Evolutionary conservation across 1,140 invertebrate species (phyloP).

Genomic region (Augochlora pura): DNA sequence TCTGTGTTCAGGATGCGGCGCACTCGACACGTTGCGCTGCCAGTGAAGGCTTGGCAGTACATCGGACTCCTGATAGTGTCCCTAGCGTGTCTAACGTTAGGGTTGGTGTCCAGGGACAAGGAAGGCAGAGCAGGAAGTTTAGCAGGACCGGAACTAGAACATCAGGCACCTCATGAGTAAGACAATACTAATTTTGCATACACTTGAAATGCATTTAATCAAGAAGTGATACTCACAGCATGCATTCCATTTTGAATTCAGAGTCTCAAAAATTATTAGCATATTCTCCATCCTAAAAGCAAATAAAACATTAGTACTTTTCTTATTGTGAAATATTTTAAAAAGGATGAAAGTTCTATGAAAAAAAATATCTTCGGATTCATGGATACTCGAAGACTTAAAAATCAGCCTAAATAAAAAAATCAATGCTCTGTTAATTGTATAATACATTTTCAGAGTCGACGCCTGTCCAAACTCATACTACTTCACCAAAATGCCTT

Average conservation of each 20-base stretch:
- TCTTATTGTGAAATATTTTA: no score
- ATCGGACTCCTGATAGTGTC: conserved; percentile 74
- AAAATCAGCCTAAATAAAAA: no score
- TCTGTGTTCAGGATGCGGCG: conserved; percentile 64
- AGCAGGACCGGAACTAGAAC: conserved; percentile 72
- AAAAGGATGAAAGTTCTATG: no score
- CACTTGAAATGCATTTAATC: no score
- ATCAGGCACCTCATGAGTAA: conserved; percentile 74
- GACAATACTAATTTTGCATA: background rate
- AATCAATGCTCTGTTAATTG: background rate
- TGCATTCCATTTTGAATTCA: background rate
- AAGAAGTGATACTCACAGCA: no score
- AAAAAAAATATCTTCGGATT: no score
- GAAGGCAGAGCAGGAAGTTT: conserved; percentile 74
- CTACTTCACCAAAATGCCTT: conserved; percentile 46
- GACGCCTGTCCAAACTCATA: conserved; percentile 71
- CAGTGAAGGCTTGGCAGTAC: conserved; percentile 75
- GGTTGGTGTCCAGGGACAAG: conserved; percentile 72
- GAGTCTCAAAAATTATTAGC: background rate
- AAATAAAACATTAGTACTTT: no score
- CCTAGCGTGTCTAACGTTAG: conserved; percentile 73
- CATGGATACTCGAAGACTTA: no score
- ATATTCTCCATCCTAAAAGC: background rate
- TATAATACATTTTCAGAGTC: conserved; percentile 57
- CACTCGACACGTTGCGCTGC: conserved; percentile 72